Conservation (phyloP, 2,797 vertebrate species). For the Phataginus tricuspis region DNA sequence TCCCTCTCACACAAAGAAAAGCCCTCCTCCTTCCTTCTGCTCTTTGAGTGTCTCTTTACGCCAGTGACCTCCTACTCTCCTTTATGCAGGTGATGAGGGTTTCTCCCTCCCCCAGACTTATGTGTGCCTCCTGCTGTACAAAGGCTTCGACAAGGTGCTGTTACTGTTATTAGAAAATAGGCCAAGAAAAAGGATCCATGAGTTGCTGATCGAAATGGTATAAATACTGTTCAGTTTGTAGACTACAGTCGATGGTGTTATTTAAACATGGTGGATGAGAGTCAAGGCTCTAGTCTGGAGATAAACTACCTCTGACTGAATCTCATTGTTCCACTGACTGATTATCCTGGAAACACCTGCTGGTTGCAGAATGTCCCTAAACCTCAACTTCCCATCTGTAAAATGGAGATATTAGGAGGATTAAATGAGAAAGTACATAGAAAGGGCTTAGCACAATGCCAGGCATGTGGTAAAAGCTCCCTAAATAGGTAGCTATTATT, state of each 20-base stretch:
- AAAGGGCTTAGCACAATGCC: neutral
- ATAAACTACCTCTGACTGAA: neutral
- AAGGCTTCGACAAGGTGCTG: neutral
- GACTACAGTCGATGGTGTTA: neutral
- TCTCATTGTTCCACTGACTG: neutral
- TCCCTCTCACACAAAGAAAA: neutral
- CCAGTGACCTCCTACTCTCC: neutral
- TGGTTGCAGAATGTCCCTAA: neutral
- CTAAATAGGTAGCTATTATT: fast-evolving
- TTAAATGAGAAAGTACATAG: neutral
- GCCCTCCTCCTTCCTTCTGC: neutral
- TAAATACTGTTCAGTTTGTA: neutral
- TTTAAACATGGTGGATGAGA: neutral
- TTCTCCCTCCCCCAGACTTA: neutral
- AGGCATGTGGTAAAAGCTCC: neutral
- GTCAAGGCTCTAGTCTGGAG: neutral
- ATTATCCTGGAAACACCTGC: neutral
- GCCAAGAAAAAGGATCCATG: neutral
- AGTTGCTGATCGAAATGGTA: neutral
- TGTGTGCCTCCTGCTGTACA: neutral
- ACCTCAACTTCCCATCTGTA: neutral
- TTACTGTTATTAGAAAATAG: neutral
- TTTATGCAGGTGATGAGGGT: neutral
- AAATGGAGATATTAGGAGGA: neutral
- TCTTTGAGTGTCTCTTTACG: neutral